Percentiles rank a stretch among this genome's conserved stretches.
These are phyloP conservation scores for Phrynosoma blainvillii DNA, from an alignment of 2,113 vertebrate species.

Conservation along the genomic window DNA sequence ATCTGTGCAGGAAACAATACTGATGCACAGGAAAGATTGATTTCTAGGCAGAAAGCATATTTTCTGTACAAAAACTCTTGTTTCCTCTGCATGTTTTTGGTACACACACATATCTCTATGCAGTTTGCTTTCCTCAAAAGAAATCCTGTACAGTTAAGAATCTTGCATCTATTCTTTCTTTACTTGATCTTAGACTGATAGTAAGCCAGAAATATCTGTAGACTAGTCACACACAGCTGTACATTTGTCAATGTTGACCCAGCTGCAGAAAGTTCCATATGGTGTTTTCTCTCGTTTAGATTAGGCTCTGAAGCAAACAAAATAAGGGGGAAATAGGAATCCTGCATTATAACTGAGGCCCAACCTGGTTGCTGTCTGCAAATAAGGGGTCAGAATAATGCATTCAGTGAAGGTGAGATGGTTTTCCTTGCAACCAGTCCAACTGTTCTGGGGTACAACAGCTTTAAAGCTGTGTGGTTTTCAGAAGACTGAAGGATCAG, in stretches of 20 bases:
- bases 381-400: too few species aligned
- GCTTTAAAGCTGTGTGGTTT: background rate
- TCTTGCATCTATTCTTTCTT: too few species aligned
- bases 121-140: too few species aligned
- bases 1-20: too few species aligned
- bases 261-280: constrained; percentile 54
- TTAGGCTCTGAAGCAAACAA: constrained; percentile 46
- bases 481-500: too few species aligned
- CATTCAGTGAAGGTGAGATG: background rate
- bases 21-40: too few species aligned
- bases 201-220: constrained; percentile 55
- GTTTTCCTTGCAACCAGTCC: background rate
- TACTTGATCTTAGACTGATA: constrained; percentile 27
- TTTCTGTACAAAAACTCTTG: too few species aligned
- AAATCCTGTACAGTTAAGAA: too few species aligned
- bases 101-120: too few species aligned
- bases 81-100: too few species aligned
- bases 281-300: background rate
- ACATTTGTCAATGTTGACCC: constrained; percentile 52
- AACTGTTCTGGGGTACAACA: background rate
- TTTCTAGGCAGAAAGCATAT: too few species aligned
- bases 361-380: background rate
- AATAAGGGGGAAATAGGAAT: background rate
- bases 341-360: constrained; percentile 35
- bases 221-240: constrained; percentile 57